Evolutionary conservation across 2,888 invertebrate genomes (phyloP), one percentile per base, ranked within the genome.

Genomic region (Cistogaster globosa): DNA sequence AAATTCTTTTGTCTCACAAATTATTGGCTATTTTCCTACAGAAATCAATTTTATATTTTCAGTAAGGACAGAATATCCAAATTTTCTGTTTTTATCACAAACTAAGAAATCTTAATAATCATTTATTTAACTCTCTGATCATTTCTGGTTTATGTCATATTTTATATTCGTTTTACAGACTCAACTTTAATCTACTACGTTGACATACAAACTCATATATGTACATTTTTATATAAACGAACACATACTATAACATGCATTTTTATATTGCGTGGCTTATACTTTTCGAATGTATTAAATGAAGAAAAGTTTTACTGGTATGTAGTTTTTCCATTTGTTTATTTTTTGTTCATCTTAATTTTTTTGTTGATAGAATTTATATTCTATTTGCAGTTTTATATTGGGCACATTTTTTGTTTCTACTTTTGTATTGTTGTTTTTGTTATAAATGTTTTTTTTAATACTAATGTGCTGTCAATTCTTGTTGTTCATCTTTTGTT

Each of bases 401-500:
- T 78, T 32, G 63, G 36, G 45, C 48, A 26, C 16, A 63, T 63
- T 62, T 42, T 36, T 32, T 71, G 62, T 75, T 75, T 45, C 45
- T 75, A n/a, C 36, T 60, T 48, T 62, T 32, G 38, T 42, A 38
- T 57, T 57, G 36, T 60, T 71, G 60, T 69, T 79, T 12, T 71
- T 53, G 20, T 55, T 75, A 1, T 48, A 48, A n/a, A n/a, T n/a
- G 4, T 65, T 22, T 74, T n/a, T 65, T 72, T 42, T 74, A 53
- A 32, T 18, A 65, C 77, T 85, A 81, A 85, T 81, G 80, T 81
- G 74, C 84, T 85, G 77, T 81, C 84, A 85, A 78, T 85, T 81
- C 74, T 81, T 69, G 63, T 81, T 85, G 81, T 81, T 81, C 84
- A 81, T 85, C 84, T 85, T 81, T 84, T 77, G 77, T 84, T 85